Evolutionary conservation across 2,797 vertebrate species (phyloP).

Genomic region (Gadopsis marmoratus): DNA sequence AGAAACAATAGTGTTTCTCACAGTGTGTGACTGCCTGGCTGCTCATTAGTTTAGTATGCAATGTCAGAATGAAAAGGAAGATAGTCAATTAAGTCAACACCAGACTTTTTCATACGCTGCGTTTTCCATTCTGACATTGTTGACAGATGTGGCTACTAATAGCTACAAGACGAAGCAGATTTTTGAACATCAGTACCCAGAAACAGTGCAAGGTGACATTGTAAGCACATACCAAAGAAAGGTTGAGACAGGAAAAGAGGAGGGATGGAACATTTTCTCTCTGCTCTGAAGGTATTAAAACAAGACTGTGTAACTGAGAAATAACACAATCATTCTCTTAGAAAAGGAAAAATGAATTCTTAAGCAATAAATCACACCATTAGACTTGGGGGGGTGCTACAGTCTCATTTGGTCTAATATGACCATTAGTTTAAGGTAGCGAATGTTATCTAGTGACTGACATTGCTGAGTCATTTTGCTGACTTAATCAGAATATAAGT

Average conservation of each 20-base stretch:
- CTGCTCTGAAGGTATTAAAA: neutral
- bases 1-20: slow-evolving; percentile 2
- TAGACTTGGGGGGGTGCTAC: neutral
- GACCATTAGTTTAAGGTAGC: accelerated
- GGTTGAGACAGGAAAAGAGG: neutral
- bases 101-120: neutral
- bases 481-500: no score
- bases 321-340: neutral
- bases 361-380: neutral
- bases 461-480: neutral
- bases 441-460: neutral
- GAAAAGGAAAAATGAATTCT: neutral
- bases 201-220: neutral
- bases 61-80: neutral
- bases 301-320: neutral
- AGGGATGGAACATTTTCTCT: neutral
- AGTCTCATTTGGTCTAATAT: neutral
- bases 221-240: neutral
- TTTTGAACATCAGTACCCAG: neutral
- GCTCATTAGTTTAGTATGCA: neutral
- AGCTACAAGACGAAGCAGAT: neutral
- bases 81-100: neutral
- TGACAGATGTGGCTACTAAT: neutral
- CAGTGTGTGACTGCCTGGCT: neutral
- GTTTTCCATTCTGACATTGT: slow-evolving; percentile 2